These are phyloP conservation scores for Smutsia gigantea DNA, from an alignment of 2,797 vertebrate species.

Conservation along the genomic window DNA sequence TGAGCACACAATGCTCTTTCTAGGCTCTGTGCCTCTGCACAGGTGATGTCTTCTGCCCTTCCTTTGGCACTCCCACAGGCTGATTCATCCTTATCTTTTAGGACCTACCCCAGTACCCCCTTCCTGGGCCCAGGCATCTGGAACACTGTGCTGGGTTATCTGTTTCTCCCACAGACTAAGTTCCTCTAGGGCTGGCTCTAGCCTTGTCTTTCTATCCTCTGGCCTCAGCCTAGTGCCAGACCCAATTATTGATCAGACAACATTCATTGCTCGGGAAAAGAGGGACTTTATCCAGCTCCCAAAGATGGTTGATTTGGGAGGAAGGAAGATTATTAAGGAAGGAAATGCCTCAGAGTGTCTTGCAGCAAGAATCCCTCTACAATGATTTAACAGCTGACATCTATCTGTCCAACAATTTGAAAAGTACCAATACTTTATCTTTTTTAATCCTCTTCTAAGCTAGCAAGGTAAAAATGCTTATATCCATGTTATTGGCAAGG, in stretches of 20 bases:
- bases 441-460: background rate
- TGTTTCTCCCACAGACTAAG: background rate
- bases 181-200: background rate
- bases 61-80: background rate
- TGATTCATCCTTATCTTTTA: background rate
- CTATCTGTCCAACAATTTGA: background rate
- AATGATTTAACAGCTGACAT: background rate
- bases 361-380: background rate
- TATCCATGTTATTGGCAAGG: background rate
- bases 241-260: background rate
- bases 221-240: background rate
- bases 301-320: background rate
- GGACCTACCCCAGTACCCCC: background rate
- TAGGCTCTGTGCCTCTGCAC: background rate
- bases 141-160: background rate
- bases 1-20: background rate
- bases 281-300: background rate
- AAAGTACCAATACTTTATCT: background rate
- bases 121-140: background rate
- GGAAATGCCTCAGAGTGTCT: background rate
- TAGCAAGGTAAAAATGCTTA: background rate
- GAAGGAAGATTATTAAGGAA: background rate
- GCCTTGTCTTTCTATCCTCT: background rate
- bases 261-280: background rate
- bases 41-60: background rate